phyloP scores from a whole-genome alignment of 1,140 invertebrate genomes.

The Heterodera carotae region DNA sequence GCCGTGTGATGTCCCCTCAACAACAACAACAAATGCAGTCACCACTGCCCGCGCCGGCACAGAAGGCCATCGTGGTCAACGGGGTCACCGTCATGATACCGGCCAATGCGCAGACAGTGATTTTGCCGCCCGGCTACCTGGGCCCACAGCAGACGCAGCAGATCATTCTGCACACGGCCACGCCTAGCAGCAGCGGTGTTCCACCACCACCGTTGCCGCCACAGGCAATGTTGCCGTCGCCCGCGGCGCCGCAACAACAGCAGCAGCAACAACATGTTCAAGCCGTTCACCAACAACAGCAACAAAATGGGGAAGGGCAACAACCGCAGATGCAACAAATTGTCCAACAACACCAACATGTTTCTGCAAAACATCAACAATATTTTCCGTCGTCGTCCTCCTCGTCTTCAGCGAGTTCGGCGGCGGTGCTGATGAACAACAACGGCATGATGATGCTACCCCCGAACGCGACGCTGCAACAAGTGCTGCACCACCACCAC shows the following conservation, averaged over 20 bases:
- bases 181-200: no score
- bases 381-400: background rate
- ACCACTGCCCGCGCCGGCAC: background rate
- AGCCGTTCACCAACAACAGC: background rate
- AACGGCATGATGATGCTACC: background rate
- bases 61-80: conserved; percentile 28
- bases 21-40: background rate
- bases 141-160: conserved; percentile 29
- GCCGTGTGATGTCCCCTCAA: background rate
- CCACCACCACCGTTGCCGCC: background rate
- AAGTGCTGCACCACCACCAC: background rate
- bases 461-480: background rate
- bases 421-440: background rate
- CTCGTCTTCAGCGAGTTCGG: background rate
- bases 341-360: background rate
- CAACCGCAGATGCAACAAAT: background rate
- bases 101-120: conserved; percentile 28
- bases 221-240: background rate
- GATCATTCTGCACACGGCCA: conserved; percentile 12
- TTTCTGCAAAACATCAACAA: background rate
- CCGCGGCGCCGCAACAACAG: background rate
- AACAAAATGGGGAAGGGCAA: background rate
- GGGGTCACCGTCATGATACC: conserved; percentile 28
- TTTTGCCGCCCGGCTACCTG: conserved; percentile 22
- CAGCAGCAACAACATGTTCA: background rate